These are phyloP conservation scores for Urechis unicinctus DNA, from an alignment of 2,888 invertebrate species.

Conservation along the genomic window DNA sequence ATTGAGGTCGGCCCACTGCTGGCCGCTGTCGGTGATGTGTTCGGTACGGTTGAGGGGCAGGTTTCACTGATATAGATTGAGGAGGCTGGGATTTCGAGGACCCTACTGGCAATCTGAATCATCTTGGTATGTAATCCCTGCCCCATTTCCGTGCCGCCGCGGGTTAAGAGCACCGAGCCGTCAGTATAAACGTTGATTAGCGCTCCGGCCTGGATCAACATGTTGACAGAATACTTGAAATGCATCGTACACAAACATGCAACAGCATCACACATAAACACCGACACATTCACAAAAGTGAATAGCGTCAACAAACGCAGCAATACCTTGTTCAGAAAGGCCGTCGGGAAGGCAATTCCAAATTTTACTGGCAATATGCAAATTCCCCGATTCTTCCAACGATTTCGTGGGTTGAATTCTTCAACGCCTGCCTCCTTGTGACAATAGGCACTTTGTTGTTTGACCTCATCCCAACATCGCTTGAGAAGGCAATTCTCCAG, in stretches of 20 bases:
- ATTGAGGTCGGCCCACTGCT: slow-evolving; percentile 40
- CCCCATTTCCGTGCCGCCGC: slow-evolving; percentile 88
- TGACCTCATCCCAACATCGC: slow-evolving; percentile 74
- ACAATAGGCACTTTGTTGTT: slow-evolving; percentile 62
- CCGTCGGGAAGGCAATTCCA: slow-evolving; percentile 73
- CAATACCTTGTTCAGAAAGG: slow-evolving; percentile 55
- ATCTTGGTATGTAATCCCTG: slow-evolving; percentile 94
- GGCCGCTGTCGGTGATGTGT: slow-evolving; percentile 40
- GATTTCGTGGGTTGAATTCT: slow-evolving; percentile 65
- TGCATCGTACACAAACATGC: too few relatives aligned
- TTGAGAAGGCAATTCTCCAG: slow-evolving; percentile 62
- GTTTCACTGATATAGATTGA: slow-evolving; percentile 39
- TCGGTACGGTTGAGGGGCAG: slow-evolving; percentile 38
- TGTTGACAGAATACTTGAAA: too few relatives aligned
- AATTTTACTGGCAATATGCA: slow-evolving; percentile 75
- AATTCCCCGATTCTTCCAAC: slow-evolving; percentile 82
- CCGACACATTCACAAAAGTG: too few relatives aligned
- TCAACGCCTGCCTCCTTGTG: slow-evolving; percentile 59
- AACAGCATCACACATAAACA: too few relatives aligned
- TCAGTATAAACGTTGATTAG: slow-evolving; percentile 66
- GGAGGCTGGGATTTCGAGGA: slow-evolving; percentile 28
- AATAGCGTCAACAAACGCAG: too few relatives aligned
- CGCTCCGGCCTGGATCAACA: slow-evolving; percentile 68
- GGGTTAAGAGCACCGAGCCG: slow-evolving; percentile 76
- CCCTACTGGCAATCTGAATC: slow-evolving; percentile 62